Evolutionary conservation across 2,797 vertebrate genomes (phyloP), one percentile per base, ranked within the genome.

Genomic region (Eospalax fontanierii): DNA sequence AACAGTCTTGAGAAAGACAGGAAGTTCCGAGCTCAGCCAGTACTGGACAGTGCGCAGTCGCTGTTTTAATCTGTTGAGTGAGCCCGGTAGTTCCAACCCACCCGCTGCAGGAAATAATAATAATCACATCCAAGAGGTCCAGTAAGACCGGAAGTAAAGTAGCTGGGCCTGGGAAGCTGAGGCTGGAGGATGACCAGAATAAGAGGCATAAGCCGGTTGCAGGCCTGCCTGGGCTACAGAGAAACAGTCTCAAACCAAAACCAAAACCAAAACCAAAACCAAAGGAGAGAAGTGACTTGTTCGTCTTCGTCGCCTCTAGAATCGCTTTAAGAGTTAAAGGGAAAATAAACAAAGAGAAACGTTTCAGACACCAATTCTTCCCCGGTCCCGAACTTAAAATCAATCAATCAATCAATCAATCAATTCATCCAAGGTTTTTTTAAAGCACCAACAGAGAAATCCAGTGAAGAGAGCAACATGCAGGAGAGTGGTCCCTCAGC

Each of bases 321-420:
- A 40, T 59, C 57, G 63, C 65, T 40, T 70, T 61, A 63, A 63
- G 82, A 95, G 81, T 90, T 90, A 68, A 66, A 89, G 65, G 35
- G 16, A 9, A 95, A 50, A 83, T 38, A 88, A 79, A 89, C 6
- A 30, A 75, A 30, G 54, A 94, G 8, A 54, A 54, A 54, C 14
- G 50, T 54, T 54, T 9, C 50, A 54, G 50, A 54, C 14, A 54
- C 50, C 50, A 54, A 54, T 54, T 54, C 50, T 54, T 6, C 11
- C 46, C 46, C 11, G 11, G 6, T 6, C 46, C 46, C 46, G 6
- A 50, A 50, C 11, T 50, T 50, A 28, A 75, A 90, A 59, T 35
- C 70, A 61, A 61, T 61, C 6, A 63, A 63, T 63, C 1, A 63
- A 63, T 24, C 6, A 63, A 63, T 63, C 22, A 63, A 63, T 63